Evolutionary conservation across 2,113 vertebrate genomes (phyloP), one percentile per base, ranked within the genome.

Genomic region (Cynopterus brachyotis): DNA sequence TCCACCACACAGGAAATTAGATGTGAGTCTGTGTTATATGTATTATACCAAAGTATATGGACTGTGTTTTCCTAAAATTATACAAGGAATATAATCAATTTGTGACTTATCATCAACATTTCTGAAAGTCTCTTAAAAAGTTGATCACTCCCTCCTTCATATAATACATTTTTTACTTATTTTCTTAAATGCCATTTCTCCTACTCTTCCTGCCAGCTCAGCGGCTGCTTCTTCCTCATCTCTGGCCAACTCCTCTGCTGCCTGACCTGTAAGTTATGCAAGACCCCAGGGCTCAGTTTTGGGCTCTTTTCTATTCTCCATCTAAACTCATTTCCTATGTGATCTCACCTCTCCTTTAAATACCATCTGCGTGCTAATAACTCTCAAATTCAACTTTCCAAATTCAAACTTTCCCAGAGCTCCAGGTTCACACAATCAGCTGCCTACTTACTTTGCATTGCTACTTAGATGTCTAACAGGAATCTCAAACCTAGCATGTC

Each of bases 81-180:
- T 5, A 11, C 4, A 26, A 81, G 72, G 45, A 32, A 20, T 53
- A 8, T 12, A 50, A 88, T 35, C 26, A 50, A 22, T 53, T n/a
- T 91, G 72, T 83, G 64, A 89, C 67, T 83, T 55, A 73, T 42
- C 9, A 26, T 13, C 11, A 72, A 47, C 6, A 57, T 45, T 67
- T 92, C 72, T 69, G 62, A 92, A 92, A 82, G 26, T 67, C 37
- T 82, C 47, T 94, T 81, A 82, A 79, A 57, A 90, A 64, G 40
- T 10, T 72, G 55, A 89, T n/a, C 30, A 87, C 16, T 47, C 11
- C 11, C 26, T 57, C 37, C 22, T 92, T 94, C 9, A 28, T 50
- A 37, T 69, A 91, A 91, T 9, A 45, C 17, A 37, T 28, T 24
- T 83, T 57, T 30, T 40, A 37, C 22, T 28, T 67, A 45, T 64